These are phyloP conservation scores for Zoroaster sp. DNA, from an alignment of 53 echinoderm and acorn worm genomes.

Conservation along the genomic window DNA sequence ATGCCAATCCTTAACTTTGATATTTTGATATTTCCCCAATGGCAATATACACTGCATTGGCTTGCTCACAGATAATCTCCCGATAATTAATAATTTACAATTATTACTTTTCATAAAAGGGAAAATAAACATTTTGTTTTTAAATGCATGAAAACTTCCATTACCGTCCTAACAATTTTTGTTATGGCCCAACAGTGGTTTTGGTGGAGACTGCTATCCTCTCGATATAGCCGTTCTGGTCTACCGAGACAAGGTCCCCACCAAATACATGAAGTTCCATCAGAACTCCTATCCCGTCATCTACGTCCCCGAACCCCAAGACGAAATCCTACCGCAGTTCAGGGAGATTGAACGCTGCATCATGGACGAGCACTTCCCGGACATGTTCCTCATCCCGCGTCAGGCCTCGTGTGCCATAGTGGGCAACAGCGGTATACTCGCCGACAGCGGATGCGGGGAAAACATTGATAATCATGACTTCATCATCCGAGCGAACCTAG, in stretches of 20 bases:
- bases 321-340: constrained; percentile 29
- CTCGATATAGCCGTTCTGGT: constrained; percentile 66
- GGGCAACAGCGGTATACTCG: constrained; percentile 80
- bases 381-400: constrained; percentile 48
- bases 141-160: no score
- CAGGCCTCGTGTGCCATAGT: constrained; percentile 70
- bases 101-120: no score
- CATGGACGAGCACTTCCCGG: constrained; percentile 66
- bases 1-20: no score
- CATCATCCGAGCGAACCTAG: constrained; percentile 73
- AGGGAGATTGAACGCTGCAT: constrained; percentile 51
- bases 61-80: no score
- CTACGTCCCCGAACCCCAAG: constrained; percentile 35
- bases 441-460: constrained; percentile 55
- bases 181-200: no score
- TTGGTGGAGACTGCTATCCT: constrained; percentile 44
- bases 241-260: constrained; percentile 54
- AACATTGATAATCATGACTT: constrained; percentile 73
- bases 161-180: neutral
- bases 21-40: no score
- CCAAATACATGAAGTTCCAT: constrained; percentile 71
- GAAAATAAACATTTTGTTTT: no score
- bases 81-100: no score
- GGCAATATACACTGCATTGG: no score
- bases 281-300: constrained; percentile 70